Base-by-base conservation (phyloP, 1,140 invertebrate species). In the Rhagoletis pomonella region DNA sequence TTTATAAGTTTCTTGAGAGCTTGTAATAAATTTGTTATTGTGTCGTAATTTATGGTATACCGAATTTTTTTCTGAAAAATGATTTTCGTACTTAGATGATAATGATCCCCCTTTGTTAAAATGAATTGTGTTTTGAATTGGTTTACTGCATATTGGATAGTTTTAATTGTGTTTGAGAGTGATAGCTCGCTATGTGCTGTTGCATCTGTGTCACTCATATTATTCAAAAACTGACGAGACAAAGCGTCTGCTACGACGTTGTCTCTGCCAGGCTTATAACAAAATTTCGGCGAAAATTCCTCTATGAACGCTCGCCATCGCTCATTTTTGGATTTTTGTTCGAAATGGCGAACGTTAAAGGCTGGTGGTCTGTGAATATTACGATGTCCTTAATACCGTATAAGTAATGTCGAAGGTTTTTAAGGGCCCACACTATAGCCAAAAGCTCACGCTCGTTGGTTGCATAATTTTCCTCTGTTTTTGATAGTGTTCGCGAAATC, bases 361-460 rank as follows among this genome's bases (percentile, higher is more conserved):
- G 93, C 88, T 93, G 92, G 86, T 95, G 94, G 87, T 95, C 95
- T 0, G 94, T 95, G 19, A 93, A 88, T 5, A 95, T 93, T 39
- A 88, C 92, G 86, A 95, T 94, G 55, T 93, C 90, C 84, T 87
- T 91, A 19, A 81, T 44, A 50, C 93, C 93, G 88, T 92, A 93
- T 3, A 95, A 88, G 59, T 88, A 88, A 86, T 87, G 39, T 73
- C 88, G 42, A 12, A 88, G 44, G 29, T 10, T 89, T 89, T 85
- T 47, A 55, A 87, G n/a, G 17, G 88, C 64, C 86, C 86, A 88
- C 5, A 87, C 81, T 42, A 87, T 88, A 9, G 88, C 86, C 6
- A 88, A 44, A 50, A 88, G 44, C 77, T 88, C 86, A 29, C 86
- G 47, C 58, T 29, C 29, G 29, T 29, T 29, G 29, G 29, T 29